Evolutionary conservation across 2,888 invertebrate species (phyloP).

Genomic region (Oxyteleia sp.): DNA sequence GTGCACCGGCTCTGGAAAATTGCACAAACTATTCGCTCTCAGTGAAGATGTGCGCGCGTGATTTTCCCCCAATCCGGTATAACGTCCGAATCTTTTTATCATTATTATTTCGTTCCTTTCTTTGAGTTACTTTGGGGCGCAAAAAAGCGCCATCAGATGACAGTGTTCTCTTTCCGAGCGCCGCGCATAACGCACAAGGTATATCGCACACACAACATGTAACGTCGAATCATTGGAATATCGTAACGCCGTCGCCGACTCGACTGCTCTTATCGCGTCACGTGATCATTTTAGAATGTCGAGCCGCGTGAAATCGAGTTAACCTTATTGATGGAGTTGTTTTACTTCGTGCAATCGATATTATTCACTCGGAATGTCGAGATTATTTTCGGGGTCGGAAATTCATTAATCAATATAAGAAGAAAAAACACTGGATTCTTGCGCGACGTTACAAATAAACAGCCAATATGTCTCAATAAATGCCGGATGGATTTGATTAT

Average conservation of each 20-base stretch:
- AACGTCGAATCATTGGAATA: constrained; percentile 47
- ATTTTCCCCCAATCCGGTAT: too few relatives aligned
- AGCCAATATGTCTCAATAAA: too few relatives aligned
- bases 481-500: too few relatives aligned
- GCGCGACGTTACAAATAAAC: too few relatives aligned
- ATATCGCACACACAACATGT: too few relatives aligned
- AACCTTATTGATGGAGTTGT: constrained; percentile 60
- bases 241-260: constrained; percentile 39
- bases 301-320: constrained; percentile 47
- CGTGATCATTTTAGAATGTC: constrained; percentile 59
- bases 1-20: constrained; percentile 76
- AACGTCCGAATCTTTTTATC: too few relatives aligned
- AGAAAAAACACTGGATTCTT: too few relatives aligned
- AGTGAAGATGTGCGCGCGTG: too few relatives aligned
- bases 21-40: constrained; percentile 15
- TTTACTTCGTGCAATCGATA: constrained; percentile 34
- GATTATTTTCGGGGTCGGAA: too few relatives aligned
- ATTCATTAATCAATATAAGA: too few relatives aligned
- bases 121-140: not conserved
- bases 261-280: constrained; percentile 53
- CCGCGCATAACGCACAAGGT: constrained; percentile 3
- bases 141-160: constrained; percentile 42
- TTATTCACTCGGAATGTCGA: not conserved
- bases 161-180: constrained; percentile 34
- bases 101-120: too few relatives aligned